Conservation (phyloP, 2,888 invertebrate species). For the Conus canariensis region DNA sequence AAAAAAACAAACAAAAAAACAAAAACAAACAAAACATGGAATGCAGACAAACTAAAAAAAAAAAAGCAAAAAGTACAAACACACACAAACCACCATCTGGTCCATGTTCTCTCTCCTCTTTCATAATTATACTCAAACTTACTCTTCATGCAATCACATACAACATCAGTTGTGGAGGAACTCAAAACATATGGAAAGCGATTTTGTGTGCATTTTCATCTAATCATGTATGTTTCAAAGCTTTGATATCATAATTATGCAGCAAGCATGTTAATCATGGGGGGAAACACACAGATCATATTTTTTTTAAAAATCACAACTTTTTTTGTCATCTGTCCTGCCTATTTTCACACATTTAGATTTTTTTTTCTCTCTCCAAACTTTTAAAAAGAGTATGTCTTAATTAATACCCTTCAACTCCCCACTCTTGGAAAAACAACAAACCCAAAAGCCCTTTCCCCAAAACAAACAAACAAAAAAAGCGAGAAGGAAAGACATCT, state of each 20-base stretch:
- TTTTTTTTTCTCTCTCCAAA: too few species aligned
- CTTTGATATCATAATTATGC: neutral
- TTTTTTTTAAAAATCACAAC: too few species aligned
- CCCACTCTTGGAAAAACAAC: too few species aligned
- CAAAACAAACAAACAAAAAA: too few species aligned
- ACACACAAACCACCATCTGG: neutral
- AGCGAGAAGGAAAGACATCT: too few species aligned
- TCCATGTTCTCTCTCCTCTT: neutral
- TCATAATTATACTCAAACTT: neutral
- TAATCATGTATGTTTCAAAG: neutral
- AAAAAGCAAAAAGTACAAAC: neutral
- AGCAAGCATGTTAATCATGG: neutral
- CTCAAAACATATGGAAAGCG: neutral
- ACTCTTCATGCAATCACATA: neutral
- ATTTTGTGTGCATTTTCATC: neutral
- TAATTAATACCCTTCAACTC: too few species aligned
- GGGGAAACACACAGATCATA: too few species aligned
- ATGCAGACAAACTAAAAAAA: conserved; percentile 25
- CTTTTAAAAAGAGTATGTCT: too few species aligned
- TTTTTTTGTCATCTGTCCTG: too few species aligned
- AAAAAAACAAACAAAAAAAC: neutral
- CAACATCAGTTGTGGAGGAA: neutral
- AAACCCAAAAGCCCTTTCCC: too few species aligned
- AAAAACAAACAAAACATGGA: neutral
- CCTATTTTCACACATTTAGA: too few species aligned